Evolutionary conservation across 2,797 vertebrate genomes (phyloP), one percentile per base, ranked within the genome.

Genomic region (Petrocephalus schoutedeni): DNA sequence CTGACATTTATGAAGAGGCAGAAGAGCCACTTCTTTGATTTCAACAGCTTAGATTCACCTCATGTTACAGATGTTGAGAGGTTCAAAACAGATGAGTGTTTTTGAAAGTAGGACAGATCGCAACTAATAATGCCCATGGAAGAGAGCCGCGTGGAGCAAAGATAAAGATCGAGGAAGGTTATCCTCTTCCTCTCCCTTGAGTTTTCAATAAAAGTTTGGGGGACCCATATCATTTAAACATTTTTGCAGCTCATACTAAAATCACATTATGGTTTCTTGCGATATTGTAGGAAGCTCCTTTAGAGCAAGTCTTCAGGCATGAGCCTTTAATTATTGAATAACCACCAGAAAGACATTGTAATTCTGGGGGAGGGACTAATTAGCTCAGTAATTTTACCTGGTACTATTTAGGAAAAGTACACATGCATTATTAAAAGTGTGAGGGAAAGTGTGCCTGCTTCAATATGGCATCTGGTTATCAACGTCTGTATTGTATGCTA

Each of bases 331-430:
- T 87, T 84, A 89, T 84, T 89, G 86, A 89, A 14, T 64, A 83
- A 56, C 71, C 77, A 83, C 71, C 54, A 84, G 36, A 85, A 84
- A 87, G 28, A 71, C 80, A 28, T 86, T 21, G 23, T 21, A 87
- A 87, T 71, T 87, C 53, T 54, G 28, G 28, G 32, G 58, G 64
- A 85, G 77, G 64, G 59, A 89, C 61, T 89, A 87, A 89, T 89
- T 89, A 86, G 54, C 64, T 57, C 36, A 77, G 67, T 59, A 32
- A 77, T 88, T 77, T 58, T 88, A 89, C 88, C 86, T 87, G 88
- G 82, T 53, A 89, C 56, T 82, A 56, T 57, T 49, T 61, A 57
- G 83, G n/a, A 87, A 87, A 85, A 87, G 87, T 28, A 32, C 51
- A 87, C 84, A 32, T 51, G 54, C 87, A 51, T 84, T 83, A 64